A percentile compares a stretch with the other conserved stretches of the same genome.
Conservation (phyloP, 2,888 invertebrate species). For the Limenitis camilla region DNA sequence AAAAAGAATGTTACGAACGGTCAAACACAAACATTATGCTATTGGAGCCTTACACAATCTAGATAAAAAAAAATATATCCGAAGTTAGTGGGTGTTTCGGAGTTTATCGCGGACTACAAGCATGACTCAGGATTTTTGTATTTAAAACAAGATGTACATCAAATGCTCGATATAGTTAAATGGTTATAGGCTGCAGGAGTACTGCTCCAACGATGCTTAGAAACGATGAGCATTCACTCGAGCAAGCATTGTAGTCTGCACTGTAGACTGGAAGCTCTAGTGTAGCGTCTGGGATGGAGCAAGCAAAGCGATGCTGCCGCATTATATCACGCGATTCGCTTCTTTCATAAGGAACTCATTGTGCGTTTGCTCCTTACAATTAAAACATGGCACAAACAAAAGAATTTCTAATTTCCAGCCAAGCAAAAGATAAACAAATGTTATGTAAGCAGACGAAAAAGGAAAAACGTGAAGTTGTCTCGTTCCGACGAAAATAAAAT, state of each 20-base stretch:
- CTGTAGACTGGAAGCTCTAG: neutral
- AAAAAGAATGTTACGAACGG: too few species aligned
- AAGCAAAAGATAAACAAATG: constrained; percentile 61
- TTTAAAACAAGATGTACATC: neutral
- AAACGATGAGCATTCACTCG: constrained; percentile 3
- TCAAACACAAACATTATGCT: too few species aligned
- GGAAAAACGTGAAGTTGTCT: constrained; percentile 47
- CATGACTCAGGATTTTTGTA: neutral
- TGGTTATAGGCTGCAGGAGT: neutral
- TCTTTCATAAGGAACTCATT: constrained; percentile 32
- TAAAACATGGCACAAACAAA: constrained; percentile 58
- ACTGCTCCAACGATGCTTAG: neutral
- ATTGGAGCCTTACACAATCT: too few species aligned
- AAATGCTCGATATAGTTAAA: neutral
- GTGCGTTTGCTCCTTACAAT: constrained; percentile 56
- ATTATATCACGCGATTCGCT: constrained; percentile 24
- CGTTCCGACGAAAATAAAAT: constrained; percentile 36
- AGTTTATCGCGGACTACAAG: too few species aligned
- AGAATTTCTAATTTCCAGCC: constrained; percentile 67
- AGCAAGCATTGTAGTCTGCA: constrained; percentile 1
- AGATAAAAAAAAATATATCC: too few species aligned
- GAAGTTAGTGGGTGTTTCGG: too few species aligned
- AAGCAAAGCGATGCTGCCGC: constrained; percentile 4
- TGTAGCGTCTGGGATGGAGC: neutral
- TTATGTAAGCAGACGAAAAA: constrained; percentile 52